Evolutionary conservation across 2,797 vertebrate species (phyloP), one percentile per base, ranked within the genome.

Genomic region (Danio albolineatus): DNA sequence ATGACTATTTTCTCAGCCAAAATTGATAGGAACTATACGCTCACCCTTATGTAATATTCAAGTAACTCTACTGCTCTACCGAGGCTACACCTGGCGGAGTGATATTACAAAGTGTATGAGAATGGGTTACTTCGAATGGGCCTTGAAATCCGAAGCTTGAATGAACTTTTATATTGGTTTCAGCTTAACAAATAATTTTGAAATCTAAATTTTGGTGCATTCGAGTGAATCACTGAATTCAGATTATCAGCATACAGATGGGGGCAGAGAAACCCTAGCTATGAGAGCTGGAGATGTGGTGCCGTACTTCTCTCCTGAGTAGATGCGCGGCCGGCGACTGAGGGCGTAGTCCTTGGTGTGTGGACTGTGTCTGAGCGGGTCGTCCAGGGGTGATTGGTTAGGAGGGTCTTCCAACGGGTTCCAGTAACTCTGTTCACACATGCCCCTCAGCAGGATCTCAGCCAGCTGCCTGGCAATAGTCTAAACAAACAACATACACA

Each of bases 401-500:
- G 98, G 98, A 0, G 97, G 97, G 51, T 98, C 96, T 85, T 99
- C 96, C 89, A 99, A 87, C 1, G 98, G 98, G 90, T 96, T 98
- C 98, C 98, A 99, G 74, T 99, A 99, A 89, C 98, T 99, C 92
- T 99, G 97, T 79, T 99, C 98, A 85, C 97, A 99, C 97, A 99
- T 99, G 36, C 98, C 98, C 88, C 97, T 91, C 84, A 99, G 89
- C 85, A 99, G 88, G 91, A 99, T 99, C 93, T 99, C 98, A 0
- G 98, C 98, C 80, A 99, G 90, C 91, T 99, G 98, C 87, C 98
- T 94, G 83, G 98, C 97, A 88, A 99, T 99, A 0, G 98, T 99
- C 98, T 99, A 90, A 49, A 83, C 28, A 76, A 83, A 12, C 49
- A 54, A 83, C 79, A 83, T 44, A 85, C 51, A 83, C 62, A 80